phyloP scores from a whole-genome alignment of 2,888 invertebrate species.

The Protophormia terraenovae region DNA sequence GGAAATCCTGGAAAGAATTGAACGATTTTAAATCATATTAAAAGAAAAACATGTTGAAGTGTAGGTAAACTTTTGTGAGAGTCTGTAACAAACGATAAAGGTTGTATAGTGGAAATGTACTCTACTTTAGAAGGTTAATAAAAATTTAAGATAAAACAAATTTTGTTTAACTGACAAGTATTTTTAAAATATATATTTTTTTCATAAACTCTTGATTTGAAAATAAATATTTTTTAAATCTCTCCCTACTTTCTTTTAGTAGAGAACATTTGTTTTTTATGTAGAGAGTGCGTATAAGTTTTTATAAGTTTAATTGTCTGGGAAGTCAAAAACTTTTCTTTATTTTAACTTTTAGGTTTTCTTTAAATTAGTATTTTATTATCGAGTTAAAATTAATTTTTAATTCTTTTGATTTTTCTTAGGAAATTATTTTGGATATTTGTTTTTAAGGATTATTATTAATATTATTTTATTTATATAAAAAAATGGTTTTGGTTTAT shows the following conservation, averaged over 20 bases:
- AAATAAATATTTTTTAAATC: too few relatives aligned
- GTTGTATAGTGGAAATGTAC: not conserved
- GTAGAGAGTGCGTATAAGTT: too few relatives aligned
- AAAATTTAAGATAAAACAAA: too few relatives aligned
- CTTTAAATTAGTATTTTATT: conserved; percentile 48
- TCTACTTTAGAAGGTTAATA: not conserved
- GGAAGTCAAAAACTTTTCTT: too few relatives aligned
- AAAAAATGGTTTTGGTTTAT: conserved; percentile 36
- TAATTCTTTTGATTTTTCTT: not conserved
- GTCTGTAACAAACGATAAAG: too few relatives aligned
- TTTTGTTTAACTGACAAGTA: too few relatives aligned
- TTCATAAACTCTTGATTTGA: too few relatives aligned
- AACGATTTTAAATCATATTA: conserved; percentile 8
- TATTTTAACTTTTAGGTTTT: too few relatives aligned
- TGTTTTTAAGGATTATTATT: conserved; percentile 35
- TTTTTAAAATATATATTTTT: too few relatives aligned
- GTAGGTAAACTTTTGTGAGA: not conserved
- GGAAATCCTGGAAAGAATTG: conserved; percentile 49
- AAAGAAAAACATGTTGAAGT: not conserved
- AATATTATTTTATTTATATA: conserved; percentile 31
- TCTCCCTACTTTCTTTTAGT: too few relatives aligned
- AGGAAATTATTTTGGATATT: conserved; percentile 49
- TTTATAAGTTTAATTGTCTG: too few relatives aligned
- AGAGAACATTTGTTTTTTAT: too few relatives aligned
- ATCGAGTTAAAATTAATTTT: not conserved